Evolutionary conservation across 2,797 vertebrate genomes (phyloP), one percentile per base, ranked within the genome.

Genomic region (Aphelocoma californica): DNA sequence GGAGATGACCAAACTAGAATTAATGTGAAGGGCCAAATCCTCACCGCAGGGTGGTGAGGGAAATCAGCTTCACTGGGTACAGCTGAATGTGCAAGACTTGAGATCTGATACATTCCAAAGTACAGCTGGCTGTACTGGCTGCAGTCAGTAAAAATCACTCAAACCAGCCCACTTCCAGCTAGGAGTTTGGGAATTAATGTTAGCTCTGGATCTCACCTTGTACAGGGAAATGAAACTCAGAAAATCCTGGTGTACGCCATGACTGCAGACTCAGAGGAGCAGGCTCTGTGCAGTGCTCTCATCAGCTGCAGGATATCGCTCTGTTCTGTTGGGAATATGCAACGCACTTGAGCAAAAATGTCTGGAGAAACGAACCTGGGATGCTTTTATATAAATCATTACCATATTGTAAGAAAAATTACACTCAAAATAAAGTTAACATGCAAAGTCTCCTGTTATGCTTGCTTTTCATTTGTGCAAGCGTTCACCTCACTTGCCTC

Each of bases 121-220:
- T 7, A 20, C 7, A 6, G 24, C 75, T 48, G 56, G 11, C 34
- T 73, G 9, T 3, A 1, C 40, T 8, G 53, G 28, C 54, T 47
- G 6, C 20, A 9, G 2, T 2, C 40, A 14, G 11, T 3, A 1
- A 4, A 36, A n/a, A 31, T 6, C 3, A 0, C 44, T 11, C 29
- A 6, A 3, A 29, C 1, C 58, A 31, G 36, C 15, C 3, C 36
- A 1, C 12, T 34, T 18, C 53, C 73, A 66, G 0, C 10, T 0
- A 3, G 85, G 62, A 81, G 6, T 21, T 1, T 1, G 6, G 34
- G 32, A 36, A 47, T 31, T 13, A 3, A 2, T 5, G 12, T 5
- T 1, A 16, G 57, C 61, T 74, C 44, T 1, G 18, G 25, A 5
- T 36, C 53, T 47, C 34, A 12, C 26, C n/a, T 15, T 12, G 6